These are phyloP conservation scores for Drosophila auraria DNA, from an alignment of 1,140 invertebrate genomes.

Conservation along the genomic window DNA sequence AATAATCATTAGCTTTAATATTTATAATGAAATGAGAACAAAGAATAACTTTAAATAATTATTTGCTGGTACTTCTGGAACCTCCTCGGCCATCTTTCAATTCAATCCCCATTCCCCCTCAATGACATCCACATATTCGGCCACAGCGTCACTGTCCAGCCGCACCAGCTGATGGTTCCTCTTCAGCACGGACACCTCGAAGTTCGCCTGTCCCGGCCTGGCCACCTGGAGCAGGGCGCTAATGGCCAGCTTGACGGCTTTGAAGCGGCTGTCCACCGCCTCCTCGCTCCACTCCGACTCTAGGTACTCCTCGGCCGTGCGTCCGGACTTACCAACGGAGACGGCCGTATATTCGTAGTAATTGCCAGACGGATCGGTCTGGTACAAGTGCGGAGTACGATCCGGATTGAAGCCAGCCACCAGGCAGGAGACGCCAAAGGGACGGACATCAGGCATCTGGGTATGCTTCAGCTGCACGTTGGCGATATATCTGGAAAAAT, in stretches of 20 bases:
- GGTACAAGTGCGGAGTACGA: not conserved
- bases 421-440: not conserved
- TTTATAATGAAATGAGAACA: too few species aligned
- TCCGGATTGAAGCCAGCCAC: not conserved
- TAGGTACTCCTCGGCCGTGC: not conserved
- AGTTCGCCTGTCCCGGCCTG: not conserved
- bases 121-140: not conserved
- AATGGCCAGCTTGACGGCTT: not conserved
- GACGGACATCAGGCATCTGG: not conserved
- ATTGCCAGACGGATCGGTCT: constrained; percentile 6
- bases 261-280: not conserved
- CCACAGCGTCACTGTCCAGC: not conserved
- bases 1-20: too few species aligned
- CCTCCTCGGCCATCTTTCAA: too few species aligned
- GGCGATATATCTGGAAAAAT: not conserved
- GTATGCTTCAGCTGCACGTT: constrained; percentile 3
- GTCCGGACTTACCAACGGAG: not conserved
- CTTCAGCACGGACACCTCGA: not conserved
- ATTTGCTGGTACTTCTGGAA: too few species aligned
- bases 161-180: not conserved
- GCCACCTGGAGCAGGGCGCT: not conserved
- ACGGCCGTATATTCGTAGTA: not conserved
- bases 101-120: too few species aligned
- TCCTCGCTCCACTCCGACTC: not conserved
- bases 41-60: too few species aligned